phyloP scores from a whole-genome alignment of 2,888 invertebrate species.

The Caenorhabditis plicata region DNA sequence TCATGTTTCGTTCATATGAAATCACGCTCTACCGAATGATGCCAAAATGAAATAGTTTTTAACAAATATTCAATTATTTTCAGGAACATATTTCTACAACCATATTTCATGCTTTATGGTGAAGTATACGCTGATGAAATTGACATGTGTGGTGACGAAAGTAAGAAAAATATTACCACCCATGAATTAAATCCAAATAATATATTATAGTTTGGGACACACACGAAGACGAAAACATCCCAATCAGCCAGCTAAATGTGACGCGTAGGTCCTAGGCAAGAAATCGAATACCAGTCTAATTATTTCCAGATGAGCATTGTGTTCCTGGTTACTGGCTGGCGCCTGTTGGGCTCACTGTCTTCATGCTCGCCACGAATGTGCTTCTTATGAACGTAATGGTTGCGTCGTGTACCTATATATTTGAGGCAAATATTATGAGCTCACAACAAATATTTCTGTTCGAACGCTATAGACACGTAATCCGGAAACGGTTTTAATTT shows the following conservation, averaged over 20 bases:
- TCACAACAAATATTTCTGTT: conserved; percentile 99
- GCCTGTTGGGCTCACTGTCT: conserved; percentile 74
- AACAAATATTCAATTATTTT: no score
- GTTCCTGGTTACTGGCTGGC: conserved; percentile 78
- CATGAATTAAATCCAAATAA: neutral
- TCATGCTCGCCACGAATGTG: conserved; percentile 92
- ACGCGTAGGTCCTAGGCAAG: conserved; percentile 12
- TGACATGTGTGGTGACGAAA: conserved; percentile 70
- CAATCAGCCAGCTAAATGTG: conserved; percentile 42
- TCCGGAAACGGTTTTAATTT: no score
- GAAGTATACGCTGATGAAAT: conserved; percentile 94
- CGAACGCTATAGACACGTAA: conserved; percentile 86
- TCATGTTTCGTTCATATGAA: no score
- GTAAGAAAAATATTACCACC: conserved; percentile 29
- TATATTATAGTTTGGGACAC: conserved; percentile 44
- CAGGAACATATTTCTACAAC: conserved; percentile 92
- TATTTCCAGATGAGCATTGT: conserved; percentile 49
- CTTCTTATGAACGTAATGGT: conserved; percentile 93
- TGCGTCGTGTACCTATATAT: conserved; percentile 78
- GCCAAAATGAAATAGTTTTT: no score
- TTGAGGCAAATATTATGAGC: conserved; percentile 82
- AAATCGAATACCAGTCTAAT: neutral
- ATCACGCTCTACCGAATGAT: no score
- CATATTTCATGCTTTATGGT: conserved; percentile 98
- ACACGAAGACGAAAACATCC: conserved; percentile 42